These are phyloP conservation scores for Lycocerus yunnanus DNA, from an alignment of 2,888 invertebrate species.

Conservation along the genomic window DNA sequence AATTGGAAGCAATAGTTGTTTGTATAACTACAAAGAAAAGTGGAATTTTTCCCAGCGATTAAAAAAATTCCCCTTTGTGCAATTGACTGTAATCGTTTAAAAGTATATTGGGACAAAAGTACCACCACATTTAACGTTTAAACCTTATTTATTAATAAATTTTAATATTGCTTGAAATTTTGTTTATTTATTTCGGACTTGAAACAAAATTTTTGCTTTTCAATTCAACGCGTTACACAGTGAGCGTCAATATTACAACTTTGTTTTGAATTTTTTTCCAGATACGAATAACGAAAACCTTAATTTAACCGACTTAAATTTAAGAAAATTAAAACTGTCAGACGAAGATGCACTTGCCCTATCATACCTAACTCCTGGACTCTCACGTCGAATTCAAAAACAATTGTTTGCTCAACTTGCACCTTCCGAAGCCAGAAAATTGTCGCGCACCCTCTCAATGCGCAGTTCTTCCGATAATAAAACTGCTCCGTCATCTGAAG, in stretches of 20 bases:
- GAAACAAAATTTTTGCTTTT: background rate
- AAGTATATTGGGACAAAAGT: background rate
- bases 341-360: slow-evolving; percentile 72
- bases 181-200: background rate
- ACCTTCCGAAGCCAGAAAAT: slow-evolving; percentile 68
- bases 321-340: slow-evolving; percentile 69
- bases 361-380: slow-evolving; percentile 71
- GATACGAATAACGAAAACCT: slow-evolving; percentile 53
- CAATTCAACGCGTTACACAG: background rate
- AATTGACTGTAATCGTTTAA: background rate
- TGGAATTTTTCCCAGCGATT: too few relatives aligned
- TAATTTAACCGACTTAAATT: slow-evolving; percentile 62
- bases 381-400: slow-evolving; percentile 72
- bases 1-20: too few relatives aligned
- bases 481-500: slow-evolving; percentile 4
- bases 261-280: slow-evolving; percentile 40
- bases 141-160: background rate
- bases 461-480: slow-evolving; percentile 41
- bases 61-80: too few relatives aligned
- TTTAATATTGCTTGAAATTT: background rate
- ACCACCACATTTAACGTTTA: background rate
- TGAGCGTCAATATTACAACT: background rate
- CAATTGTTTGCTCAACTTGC: slow-evolving; percentile 72
- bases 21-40: too few relatives aligned
- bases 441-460: slow-evolving; percentile 69